Percentiles rank a stretch among this genome's conserved stretches.
These are phyloP conservation scores for Lepilemur ruficaudatus DNA, from an alignment of 2,797 vertebrate species.

Conservation along the genomic window DNA sequence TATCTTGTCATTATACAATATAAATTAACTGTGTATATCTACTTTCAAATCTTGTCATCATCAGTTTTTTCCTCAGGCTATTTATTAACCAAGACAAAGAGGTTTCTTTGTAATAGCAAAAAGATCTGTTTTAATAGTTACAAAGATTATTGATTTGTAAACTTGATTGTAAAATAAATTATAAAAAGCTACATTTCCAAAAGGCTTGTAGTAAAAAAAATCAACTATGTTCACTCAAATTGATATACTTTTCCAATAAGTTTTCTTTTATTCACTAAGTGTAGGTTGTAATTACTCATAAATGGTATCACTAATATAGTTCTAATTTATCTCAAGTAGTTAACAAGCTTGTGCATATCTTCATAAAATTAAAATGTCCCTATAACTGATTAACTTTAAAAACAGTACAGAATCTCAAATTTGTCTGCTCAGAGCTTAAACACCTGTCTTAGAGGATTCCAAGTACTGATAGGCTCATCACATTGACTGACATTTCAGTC, in stretches of 20 bases:
- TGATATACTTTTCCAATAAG: background rate
- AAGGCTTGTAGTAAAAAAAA: background rate
- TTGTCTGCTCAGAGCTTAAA: background rate
- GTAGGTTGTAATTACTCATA: background rate
- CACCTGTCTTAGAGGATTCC: background rate
- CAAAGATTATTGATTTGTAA: background rate
- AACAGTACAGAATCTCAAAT: background rate
- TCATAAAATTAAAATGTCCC: conserved; percentile 28
- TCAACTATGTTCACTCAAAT: background rate
- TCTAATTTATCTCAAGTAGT: background rate
- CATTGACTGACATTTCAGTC: background rate
- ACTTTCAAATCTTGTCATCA: background rate
- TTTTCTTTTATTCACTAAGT: background rate
- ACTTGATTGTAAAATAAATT: background rate
- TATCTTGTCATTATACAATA: background rate
- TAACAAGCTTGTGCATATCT: background rate
- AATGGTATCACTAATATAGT: background rate
- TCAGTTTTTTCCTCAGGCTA: background rate
- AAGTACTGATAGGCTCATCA: background rate
- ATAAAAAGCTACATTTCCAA: background rate
- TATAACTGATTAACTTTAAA: background rate
- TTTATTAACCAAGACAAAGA: background rate
- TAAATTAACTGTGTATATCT: background rate
- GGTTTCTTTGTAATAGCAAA: background rate
- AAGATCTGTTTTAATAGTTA: background rate